phyloP scores from a whole-genome alignment of 2,797 vertebrate species.

The Mus minutoides region DNA sequence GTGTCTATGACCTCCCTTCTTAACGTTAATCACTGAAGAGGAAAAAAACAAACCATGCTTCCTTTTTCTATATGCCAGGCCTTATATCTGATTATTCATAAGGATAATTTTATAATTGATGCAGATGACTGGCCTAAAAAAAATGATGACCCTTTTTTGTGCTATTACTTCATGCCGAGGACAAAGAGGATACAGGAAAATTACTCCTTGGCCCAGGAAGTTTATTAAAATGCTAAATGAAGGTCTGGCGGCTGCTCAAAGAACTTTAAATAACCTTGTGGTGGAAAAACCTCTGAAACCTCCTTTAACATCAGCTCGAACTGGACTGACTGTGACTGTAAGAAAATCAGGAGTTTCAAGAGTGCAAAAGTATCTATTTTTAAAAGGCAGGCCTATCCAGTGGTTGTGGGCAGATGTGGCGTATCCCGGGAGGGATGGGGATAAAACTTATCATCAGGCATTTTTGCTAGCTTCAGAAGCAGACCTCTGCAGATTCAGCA shows the following conservation, averaged over 20 bases:
- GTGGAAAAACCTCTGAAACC: slow-evolving; percentile 82
- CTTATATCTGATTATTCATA: slow-evolving; percentile 75
- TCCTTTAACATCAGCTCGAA: slow-evolving; percentile 75
- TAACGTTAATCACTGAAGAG: slow-evolving; percentile 35
- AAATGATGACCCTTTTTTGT: slow-evolving; percentile 82
- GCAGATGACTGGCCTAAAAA: slow-evolving; percentile 79
- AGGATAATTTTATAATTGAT: slow-evolving; percentile 83
- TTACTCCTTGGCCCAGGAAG: slow-evolving; percentile 84
- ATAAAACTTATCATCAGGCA: background rate
- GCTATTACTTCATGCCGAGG: slow-evolving; percentile 82
- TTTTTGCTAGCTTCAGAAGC: background rate
- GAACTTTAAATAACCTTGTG: slow-evolving; percentile 84
- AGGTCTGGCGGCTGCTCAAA: slow-evolving; percentile 82
- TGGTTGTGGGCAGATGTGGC: slow-evolving; percentile 47
- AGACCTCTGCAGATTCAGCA: background rate
- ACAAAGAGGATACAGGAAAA: slow-evolving; percentile 84
- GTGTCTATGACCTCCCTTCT: slow-evolving; percentile 58
- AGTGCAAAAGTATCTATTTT: slow-evolving; percentile 77
- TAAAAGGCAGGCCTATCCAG: slow-evolving; percentile 66
- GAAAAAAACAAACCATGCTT: slow-evolving; percentile 36
- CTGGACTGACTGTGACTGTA: slow-evolving; percentile 73
- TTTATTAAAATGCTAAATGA: slow-evolving; percentile 85
- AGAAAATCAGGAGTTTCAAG: slow-evolving; percentile 77
- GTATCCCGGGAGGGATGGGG: slow-evolving; percentile 1
- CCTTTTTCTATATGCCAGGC: slow-evolving; percentile 44